phyloP scores from a whole-genome alignment of 2,797 vertebrate species.

The Macropodus opercularis region DNA sequence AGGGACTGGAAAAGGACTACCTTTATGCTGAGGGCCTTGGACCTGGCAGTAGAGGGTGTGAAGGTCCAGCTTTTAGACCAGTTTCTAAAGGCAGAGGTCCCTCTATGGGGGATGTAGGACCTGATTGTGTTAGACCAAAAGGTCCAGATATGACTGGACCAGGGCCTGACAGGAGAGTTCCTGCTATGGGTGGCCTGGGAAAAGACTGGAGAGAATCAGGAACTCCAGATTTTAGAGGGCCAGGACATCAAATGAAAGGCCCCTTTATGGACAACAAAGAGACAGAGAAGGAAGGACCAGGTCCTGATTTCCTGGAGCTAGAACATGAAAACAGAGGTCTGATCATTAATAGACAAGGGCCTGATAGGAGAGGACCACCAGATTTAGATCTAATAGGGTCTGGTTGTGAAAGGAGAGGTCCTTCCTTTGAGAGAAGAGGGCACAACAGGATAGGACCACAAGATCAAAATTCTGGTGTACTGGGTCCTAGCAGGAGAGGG shows the following conservation, averaged over 20 bases:
- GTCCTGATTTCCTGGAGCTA: conserved; percentile 6
- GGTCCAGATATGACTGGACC: conserved; percentile 23
- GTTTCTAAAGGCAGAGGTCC: conserved; percentile 12
- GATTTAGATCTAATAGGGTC: conserved; percentile 16
- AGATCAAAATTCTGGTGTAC: conserved; percentile 20
- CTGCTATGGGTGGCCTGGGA: not conserved
- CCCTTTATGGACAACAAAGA: conserved; percentile 6
- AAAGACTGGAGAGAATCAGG: conserved; percentile 2
- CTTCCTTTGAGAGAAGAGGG: conserved; percentile 6
- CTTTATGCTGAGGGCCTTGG: conserved; percentile 3
- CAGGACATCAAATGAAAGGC: conserved; percentile 17
- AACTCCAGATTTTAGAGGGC: conserved; percentile 6
- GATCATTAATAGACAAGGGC: not conserved
- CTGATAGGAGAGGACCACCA: conserved; percentile 7
- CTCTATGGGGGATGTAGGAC: not conserved
- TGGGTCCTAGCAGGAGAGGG: conserved; percentile 23
- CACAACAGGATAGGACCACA: conserved; percentile 30
- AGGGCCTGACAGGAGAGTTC: conserved; percentile 11
- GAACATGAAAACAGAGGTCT: not conserved
- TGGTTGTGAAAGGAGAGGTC: conserved; percentile 17
- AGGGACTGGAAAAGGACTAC: conserved; percentile 11
- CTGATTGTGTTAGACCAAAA: conserved; percentile 15
- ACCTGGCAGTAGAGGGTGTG: not conserved
- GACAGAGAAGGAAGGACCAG: conserved; percentile 19
- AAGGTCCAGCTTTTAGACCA: conserved; percentile 5